Base-by-base conservation (phyloP, 1,140 invertebrate genomes). In the Planococcus citri region DNA sequence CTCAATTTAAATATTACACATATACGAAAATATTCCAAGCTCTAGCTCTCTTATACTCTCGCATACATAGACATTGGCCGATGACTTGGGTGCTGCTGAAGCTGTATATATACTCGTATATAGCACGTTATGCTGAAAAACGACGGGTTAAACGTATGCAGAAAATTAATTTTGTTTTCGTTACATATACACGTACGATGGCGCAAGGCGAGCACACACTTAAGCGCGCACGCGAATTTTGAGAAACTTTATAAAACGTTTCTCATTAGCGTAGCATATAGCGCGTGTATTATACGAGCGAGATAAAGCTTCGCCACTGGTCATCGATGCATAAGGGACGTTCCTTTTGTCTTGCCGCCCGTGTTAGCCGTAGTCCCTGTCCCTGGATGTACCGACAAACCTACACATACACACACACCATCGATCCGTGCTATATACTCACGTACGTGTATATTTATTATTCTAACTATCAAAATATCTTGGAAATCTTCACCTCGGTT, bases 171-270 rank as follows among this genome's bases (percentile, higher is more conserved):
- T 51, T 51, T 51, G 41, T 14, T 51, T 51, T 17, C 41, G 41
- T 51, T 51, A 51, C 17, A 20, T n/a, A n/a, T n/a, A n/a, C n/a
- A n/a, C n/a, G n/a, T n/a, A n/a, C n/a, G n/a, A n/a, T n/a, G n/a
- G n/a, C n/a, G n/a, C n/a, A n/a, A n/a, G n/a, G n/a, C 3, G 29
- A 3, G 29, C 29, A 12, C 29, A 33, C 29, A 33, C 29, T 6
- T 12, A 33, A 3, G 12, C 29, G 29, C 12, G 29, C 29, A 12
- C 29, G 29, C 29, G 29, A 51, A 51, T 20, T 51, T 20, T 51
- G 41, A 51, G 41, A 51, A 51, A 51, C 41, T 51, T 51, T 51
- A 33, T 33, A 33, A 51, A 51, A 51, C 41, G 41, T 51, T 51
- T 51, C 41, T 51, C 41, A 51, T 51, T 51, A 51, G 41, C 41